Evolutionary conservation across 2,113 vertebrate species (phyloP).

Genomic region (Erpornis zantholeuca): DNA sequence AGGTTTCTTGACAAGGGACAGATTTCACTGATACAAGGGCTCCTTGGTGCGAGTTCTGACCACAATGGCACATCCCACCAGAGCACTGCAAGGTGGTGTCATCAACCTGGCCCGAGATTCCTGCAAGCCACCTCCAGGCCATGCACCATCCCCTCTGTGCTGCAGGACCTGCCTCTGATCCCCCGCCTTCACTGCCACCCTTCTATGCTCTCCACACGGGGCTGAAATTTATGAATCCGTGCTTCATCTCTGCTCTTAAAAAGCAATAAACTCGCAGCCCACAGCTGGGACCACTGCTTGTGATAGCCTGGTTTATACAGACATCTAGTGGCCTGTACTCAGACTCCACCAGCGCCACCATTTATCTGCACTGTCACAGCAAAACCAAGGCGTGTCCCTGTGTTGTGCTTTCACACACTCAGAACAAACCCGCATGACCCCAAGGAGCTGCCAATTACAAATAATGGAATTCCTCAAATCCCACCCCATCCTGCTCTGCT

Average conservation of each 20-base stretch:
- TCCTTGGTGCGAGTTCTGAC: neutral
- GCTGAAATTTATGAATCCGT: neutral
- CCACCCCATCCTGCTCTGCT: neutral
- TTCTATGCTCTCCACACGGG: rapidly evolving
- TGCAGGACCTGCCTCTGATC: neutral
- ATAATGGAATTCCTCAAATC: neutral
- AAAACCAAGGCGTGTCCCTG: neutral
- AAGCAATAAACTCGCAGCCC: neutral
- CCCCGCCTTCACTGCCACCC: neutral
- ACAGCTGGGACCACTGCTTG: neutral
- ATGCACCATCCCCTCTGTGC: neutral
- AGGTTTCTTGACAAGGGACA: neutral
- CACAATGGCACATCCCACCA: rapidly evolving
- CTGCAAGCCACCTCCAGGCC: neutral
- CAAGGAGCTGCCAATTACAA: neutral
- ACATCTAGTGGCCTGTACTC: neutral
- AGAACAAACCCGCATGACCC: neutral
- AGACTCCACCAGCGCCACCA: neutral
- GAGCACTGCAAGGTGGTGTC: neutral
- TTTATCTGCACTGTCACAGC: neutral
- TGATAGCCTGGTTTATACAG: neutral
- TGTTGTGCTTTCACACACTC: rapidly evolving
- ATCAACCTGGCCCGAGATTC: neutral
- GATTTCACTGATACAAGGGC: rapidly evolving
- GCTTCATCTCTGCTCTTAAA: neutral